Evolutionary conservation across 2,888 invertebrate genomes (phyloP).

Genomic region (Meganola albula): DNA sequence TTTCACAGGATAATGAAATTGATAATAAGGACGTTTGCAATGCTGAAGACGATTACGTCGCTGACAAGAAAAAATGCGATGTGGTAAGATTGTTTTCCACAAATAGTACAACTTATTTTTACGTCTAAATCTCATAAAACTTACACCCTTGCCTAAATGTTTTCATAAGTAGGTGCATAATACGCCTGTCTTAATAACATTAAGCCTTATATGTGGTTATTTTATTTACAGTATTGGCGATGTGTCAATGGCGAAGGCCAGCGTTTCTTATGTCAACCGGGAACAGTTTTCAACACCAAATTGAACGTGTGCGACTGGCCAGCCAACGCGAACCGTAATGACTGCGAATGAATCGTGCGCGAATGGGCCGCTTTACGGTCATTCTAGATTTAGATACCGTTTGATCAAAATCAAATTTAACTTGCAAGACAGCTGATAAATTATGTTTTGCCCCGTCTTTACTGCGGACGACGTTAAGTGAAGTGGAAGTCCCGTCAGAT

Average conservation of each 20-base stretch:
- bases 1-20: slow-evolving; percentile 62
- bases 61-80: slow-evolving; percentile 62
- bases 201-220: too few species aligned
- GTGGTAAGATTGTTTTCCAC: slow-evolving; percentile 53
- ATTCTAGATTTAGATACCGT: slow-evolving; percentile 19
- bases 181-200: too few species aligned
- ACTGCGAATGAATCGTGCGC: slow-evolving; percentile 56
- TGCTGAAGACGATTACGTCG: slow-evolving; percentile 53
- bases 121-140: too few species aligned
- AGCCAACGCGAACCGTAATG: slow-evolving; percentile 80
- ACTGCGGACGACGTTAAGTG: slow-evolving; percentile 8
- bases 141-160: too few species aligned
- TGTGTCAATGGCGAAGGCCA: slow-evolving; percentile 88
- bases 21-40: slow-evolving; percentile 56
- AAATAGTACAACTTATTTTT: too few species aligned
- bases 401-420: slow-evolving; percentile 20
- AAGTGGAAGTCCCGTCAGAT: slow-evolving; percentile 3
- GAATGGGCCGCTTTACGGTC: slow-evolving; percentile 14
- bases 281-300: slow-evolving; percentile 85
- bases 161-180: too few species aligned
- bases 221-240: slow-evolving; percentile 88
- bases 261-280: slow-evolving; percentile 84
- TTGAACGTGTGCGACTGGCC: slow-evolving; percentile 90
- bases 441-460: slow-evolving; percentile 9
- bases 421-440: slow-evolving; percentile 20